phyloP scores from a whole-genome alignment of 2,113 vertebrate genomes.

The Ciconia maguari region DNA sequence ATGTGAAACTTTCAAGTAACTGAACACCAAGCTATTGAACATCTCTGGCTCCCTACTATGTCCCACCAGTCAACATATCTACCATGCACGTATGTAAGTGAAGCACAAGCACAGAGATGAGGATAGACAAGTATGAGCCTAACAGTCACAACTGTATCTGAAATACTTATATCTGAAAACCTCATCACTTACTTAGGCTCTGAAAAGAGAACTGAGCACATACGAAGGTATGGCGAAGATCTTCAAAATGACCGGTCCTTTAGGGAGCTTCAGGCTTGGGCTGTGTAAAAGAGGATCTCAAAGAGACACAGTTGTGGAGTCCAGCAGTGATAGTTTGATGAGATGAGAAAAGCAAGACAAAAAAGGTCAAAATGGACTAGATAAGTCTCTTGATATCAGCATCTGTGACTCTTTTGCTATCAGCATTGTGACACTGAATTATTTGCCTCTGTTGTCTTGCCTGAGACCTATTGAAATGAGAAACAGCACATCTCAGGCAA shows the following conservation, averaged over 20 bases:
- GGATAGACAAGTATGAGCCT: neutral
- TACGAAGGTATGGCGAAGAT: neutral
- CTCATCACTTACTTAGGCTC: neutral
- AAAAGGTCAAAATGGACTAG: slow-evolving; percentile 15
- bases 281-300: neutral
- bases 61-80: neutral
- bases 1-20: neutral
- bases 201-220: neutral
- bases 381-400: slow-evolving; percentile 37
- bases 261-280: neutral
- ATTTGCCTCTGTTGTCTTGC: slow-evolving; percentile 7
- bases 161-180: neutral
- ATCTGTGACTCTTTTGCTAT: neutral
- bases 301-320: neutral
- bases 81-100: neutral
- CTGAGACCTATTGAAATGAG: slow-evolving; percentile 1
- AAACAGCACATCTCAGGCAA: slow-evolving; percentile 4
- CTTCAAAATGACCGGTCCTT: neutral
- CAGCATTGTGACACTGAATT: slow-evolving; percentile 17
- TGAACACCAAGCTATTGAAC: neutral
- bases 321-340: neutral
- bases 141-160: neutral
- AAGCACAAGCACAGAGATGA: neutral
- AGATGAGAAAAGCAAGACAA: slow-evolving; percentile 22
- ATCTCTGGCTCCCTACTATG: neutral